Percentiles rank a stretch among this genome's conserved stretches.
These are phyloP conservation scores for Calycopis cecrops DNA, from an alignment of 1,140 invertebrate species.

Conservation along the genomic window DNA sequence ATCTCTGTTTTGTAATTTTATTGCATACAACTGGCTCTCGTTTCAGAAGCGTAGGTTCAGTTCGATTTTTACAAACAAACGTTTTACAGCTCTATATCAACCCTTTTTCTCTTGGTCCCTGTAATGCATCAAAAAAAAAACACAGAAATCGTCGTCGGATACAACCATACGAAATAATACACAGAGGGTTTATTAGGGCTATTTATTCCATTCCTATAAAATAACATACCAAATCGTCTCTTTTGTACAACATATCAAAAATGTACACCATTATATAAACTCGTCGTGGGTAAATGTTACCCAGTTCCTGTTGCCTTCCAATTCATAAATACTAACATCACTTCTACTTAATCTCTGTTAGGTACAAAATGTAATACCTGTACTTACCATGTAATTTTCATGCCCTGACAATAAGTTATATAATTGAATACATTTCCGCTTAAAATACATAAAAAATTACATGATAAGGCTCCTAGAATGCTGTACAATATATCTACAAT, in stretches of 20 bases:
- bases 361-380: slow-evolving; percentile 30
- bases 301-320: slow-evolving; percentile 28
- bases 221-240: slow-evolving; percentile 76
- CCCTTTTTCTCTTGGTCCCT: too few species aligned
- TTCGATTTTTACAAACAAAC: too few species aligned
- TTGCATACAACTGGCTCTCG: slow-evolving; percentile 18
- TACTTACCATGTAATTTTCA: slow-evolving; percentile 16
- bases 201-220: slow-evolving; percentile 76
- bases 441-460: slow-evolving; percentile 18
- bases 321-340: slow-evolving; percentile 58
- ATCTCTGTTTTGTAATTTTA: slow-evolving; percentile 13
- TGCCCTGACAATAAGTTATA: slow-evolving; percentile 12
- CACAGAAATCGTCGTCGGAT: too few species aligned
- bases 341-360: slow-evolving; percentile 54
- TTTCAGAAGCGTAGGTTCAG: too few species aligned
- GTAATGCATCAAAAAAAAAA: too few species aligned
- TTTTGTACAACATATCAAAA: slow-evolving; percentile 77
- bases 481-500: slow-evolving; percentile 63
- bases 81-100: too few species aligned
- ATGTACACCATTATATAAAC: slow-evolving; percentile 76
- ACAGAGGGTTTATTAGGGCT: slow-evolving; percentile 61
- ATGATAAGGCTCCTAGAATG: slow-evolving; percentile 33
- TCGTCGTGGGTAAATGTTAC: slow-evolving; percentile 73
- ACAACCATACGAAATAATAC: slow-evolving; percentile 29
- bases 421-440: slow-evolving; percentile 11